A percentile compares a stretch with the other conserved stretches of the same genome.
phyloP scores from a whole-genome alignment of 2,797 vertebrate genomes.

The Parambassis ranga region DNA sequence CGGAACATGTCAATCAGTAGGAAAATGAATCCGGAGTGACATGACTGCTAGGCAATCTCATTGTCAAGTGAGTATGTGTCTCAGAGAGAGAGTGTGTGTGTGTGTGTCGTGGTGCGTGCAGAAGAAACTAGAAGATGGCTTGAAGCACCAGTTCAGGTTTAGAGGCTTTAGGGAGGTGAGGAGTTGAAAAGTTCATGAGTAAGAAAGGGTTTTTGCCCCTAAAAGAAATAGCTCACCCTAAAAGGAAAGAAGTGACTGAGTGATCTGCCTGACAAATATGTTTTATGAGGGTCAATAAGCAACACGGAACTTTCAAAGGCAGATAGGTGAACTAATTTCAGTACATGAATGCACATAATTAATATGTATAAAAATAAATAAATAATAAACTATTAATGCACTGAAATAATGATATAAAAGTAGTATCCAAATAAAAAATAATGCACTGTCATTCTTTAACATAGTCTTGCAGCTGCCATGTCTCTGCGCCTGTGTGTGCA shows the following conservation, averaged over 20 bases:
- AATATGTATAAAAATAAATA: no score
- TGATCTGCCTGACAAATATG: no score
- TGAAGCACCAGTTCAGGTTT: constrained; percentile 39
- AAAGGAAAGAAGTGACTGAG: not conserved
- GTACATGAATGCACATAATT: no score
- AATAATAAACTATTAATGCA: not conserved
- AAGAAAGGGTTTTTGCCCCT: not conserved
- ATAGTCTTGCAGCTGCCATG: not conserved
- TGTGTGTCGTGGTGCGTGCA: not conserved
- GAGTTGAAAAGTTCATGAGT: constrained; percentile 79
- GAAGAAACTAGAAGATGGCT: constrained; percentile 15
- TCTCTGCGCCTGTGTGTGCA: not conserved
- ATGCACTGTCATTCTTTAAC: not conserved
- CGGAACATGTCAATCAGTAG: constrained; percentile 64
- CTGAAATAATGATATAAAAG: not conserved
- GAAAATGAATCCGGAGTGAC: constrained; percentile 58
- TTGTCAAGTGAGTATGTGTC: constrained; percentile 41
- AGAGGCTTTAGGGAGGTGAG: constrained; percentile 65
- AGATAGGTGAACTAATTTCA: no score
- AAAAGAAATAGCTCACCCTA: not conserved
- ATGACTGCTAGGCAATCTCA: constrained; percentile 62
- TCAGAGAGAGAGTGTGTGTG: not conserved
- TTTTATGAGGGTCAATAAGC: no score
- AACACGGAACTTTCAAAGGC: no score
- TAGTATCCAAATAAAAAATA: not conserved